Conservation (phyloP, 2,113 vertebrate species). For the Epinephelus cyanopodus region DNA sequence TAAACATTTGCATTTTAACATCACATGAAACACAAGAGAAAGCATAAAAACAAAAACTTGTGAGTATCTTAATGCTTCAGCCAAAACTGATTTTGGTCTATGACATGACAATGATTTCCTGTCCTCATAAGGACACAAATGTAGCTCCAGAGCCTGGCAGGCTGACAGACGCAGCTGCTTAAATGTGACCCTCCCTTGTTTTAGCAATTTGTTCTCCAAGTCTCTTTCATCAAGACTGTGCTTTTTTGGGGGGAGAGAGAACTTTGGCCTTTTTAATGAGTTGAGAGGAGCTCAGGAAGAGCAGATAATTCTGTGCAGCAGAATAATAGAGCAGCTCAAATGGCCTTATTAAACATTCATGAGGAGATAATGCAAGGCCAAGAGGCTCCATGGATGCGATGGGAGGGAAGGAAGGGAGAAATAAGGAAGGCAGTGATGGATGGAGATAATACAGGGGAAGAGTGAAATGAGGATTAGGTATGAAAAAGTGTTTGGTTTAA, state of each 20-base stretch:
- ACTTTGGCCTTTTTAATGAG: slow-evolving; percentile 73
- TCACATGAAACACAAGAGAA: background rate
- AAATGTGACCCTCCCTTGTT: slow-evolving; percentile 38
- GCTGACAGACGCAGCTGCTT: slow-evolving; percentile 25
- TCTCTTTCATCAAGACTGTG: slow-evolving; percentile 43
- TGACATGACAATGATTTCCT: slow-evolving; percentile 22
- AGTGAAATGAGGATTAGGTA: slow-evolving; percentile 32
- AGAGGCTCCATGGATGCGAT: slow-evolving; percentile 46
- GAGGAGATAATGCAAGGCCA: slow-evolving; percentile 72
- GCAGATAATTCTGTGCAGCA: slow-evolving; percentile 70
- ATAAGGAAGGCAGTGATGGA: slow-evolving; percentile 23
- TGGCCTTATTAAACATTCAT: slow-evolving; percentile 83
- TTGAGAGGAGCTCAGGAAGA: slow-evolving; percentile 67
- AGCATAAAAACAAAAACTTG: background rate
- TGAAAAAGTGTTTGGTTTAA: slow-evolving; percentile 27
- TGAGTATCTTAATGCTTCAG: background rate
- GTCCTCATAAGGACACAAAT: slow-evolving; percentile 31
- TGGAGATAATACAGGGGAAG: slow-evolving; percentile 20
- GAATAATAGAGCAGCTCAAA: slow-evolving; percentile 79
- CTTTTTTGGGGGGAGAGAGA: slow-evolving; percentile 44
- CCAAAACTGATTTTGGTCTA: background rate
- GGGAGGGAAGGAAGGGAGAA: slow-evolving; percentile 26
- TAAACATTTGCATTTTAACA: background rate
- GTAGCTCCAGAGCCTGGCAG: slow-evolving; percentile 19
- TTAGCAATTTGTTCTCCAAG: slow-evolving; percentile 32